Evolutionary conservation across 2,888 invertebrate species (phyloP), one percentile per base, ranked within the genome.

Genomic region (Epsilonema sp.): DNA sequence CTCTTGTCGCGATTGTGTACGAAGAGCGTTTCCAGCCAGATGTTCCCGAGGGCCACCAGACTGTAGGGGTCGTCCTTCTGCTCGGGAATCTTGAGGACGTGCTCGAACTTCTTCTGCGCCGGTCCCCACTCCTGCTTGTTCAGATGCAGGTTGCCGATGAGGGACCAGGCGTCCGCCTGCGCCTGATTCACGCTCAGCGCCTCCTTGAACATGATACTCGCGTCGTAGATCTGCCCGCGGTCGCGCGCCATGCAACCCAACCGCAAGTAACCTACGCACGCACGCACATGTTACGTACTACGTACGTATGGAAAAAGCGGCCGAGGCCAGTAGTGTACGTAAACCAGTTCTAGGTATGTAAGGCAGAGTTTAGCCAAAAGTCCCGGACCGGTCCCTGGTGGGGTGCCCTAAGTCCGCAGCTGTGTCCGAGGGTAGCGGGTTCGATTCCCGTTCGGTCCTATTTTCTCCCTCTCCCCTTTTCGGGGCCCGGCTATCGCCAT

Each of bases 151-250:
- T 94, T 94, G 23, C 94, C 97, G 49, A 97, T 75, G 51, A 97
- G 68, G 0, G 94, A 89, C 85, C 97, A 92, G 0, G 94, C 90
- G 70, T 94, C 94, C 0, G 92, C 89, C 69, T 94, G 87, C 59
- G 89, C 87, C 54, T 83, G 83, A 67, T 58, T 53, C 24, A 54
- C 49, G 8, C 8, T 5, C 39, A 39, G 39, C 0, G 92, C 94
- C 68, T 97, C 92, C 58, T 97, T 97, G 68, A 92, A 94, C 82
- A 89, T 92, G 76, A 94, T 89, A 0, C 92, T 94, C 0, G 97
- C 94, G 62, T 94, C 92, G 65, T 94, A 92, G 66, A 94, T 92
- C 64, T 97, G 86, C n/a, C 94, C 94, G 59, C 90, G 83, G 65
- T 97, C 94, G 54, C 94, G 75, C 0, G 92, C 89, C 85, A 99